phyloP scores from a whole-genome alignment of 2,797 vertebrate genomes.

The Diglossa cyanea region DNA sequence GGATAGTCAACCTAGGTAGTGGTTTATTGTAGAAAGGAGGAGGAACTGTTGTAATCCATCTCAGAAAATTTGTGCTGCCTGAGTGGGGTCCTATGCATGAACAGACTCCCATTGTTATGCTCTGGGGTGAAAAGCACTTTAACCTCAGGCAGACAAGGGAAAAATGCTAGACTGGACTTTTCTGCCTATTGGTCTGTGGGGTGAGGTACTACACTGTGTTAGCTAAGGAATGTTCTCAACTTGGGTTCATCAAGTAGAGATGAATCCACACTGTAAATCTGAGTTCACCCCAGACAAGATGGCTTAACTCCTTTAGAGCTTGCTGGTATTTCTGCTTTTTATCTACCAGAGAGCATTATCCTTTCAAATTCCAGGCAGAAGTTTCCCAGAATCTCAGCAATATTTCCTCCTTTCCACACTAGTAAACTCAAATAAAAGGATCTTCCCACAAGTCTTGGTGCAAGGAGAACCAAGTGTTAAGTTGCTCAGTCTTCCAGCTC shows the following conservation, averaged over 20 bases:
- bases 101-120: neutral
- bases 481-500: neutral
- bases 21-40: neutral
- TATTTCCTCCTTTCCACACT: neutral
- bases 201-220: neutral
- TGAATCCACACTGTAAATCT: neutral
- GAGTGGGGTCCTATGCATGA: neutral
- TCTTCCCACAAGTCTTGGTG: neutral
- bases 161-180: neutral
- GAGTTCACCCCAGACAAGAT: neutral
- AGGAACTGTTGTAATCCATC: neutral
- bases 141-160: neutral
- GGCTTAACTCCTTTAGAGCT: neutral
- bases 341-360: neutral
- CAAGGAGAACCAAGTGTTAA: neutral
- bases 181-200: neutral
- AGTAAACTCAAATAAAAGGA: neutral
- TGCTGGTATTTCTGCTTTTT: neutral
- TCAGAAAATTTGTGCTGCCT: neutral
- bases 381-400: neutral
- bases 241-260: neutral
- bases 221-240: neutral
- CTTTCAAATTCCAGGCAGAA: neutral
- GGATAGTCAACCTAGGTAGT: neutral
- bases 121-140: neutral